A percentile compares a stretch with the other conserved stretches of the same genome.
Conservation (phyloP, 2,888 invertebrate species). For the Polyommatus icarus region DNA sequence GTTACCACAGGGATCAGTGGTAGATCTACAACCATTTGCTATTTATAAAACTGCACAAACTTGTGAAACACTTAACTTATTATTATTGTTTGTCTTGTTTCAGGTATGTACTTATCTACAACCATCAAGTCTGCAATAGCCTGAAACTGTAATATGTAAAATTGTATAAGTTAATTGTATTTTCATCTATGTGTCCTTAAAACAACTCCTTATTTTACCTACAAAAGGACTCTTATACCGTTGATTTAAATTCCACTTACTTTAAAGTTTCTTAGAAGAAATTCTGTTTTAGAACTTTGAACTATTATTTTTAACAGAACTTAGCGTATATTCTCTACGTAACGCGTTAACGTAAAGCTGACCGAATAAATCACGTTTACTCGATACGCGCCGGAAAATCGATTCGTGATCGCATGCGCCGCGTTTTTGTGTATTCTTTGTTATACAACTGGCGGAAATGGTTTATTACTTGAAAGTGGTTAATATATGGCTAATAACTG, state of each 20-base stretch:
- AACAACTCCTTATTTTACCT: not conserved
- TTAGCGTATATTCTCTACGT: not conserved
- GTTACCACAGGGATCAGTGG: not conserved
- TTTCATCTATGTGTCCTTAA: not conserved
- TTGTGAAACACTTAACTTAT: not conserved
- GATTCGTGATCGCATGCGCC: conserved; percentile 58
- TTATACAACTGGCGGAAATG: conserved; percentile 5
- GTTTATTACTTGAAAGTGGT: not conserved
- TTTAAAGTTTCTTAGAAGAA: too few relatives aligned
- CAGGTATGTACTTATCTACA: not conserved
- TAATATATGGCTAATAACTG: not conserved
- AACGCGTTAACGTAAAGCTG: conserved; percentile 37
- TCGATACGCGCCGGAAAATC: conserved; percentile 69
- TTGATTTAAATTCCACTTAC: not conserved
- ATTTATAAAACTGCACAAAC: not conserved
- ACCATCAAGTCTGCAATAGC: not conserved
- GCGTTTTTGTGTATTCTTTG: conserved; percentile 15
- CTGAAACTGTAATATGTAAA: too few relatives aligned
- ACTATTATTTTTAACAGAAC: not conserved
- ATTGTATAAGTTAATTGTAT: too few relatives aligned
- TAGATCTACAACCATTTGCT: not conserved
- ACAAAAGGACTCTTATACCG: not conserved
- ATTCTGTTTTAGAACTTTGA: not conserved
- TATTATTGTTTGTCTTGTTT: conserved; percentile 6
- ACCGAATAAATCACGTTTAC: conserved; percentile 68